phyloP scores from a whole-genome alignment of 2,888 invertebrate genomes.

The Pachydiplax longipennis region DNA sequence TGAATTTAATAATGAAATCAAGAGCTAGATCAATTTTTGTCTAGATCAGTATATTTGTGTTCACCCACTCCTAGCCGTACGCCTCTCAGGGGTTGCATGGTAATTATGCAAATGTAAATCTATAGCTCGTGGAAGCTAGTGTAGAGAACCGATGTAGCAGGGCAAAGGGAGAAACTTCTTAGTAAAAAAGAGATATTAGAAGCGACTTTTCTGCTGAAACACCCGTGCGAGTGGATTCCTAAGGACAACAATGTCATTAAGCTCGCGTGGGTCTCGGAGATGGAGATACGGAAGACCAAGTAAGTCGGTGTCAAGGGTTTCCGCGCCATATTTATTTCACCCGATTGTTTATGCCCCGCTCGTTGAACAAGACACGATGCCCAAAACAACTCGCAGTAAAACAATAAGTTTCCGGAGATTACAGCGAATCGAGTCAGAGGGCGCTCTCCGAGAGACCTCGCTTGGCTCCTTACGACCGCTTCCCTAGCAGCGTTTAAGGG shows the following conservation, averaged over 20 bases:
- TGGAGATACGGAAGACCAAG: neutral
- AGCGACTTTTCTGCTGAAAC: neutral
- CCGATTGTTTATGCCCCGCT: neutral
- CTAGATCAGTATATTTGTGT: too few species aligned
- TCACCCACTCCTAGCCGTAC: too few species aligned
- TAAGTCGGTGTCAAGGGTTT: neutral
- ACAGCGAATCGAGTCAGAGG: neutral
- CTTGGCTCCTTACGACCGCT: neutral
- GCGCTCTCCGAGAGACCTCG: neutral
- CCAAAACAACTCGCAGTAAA: neutral
- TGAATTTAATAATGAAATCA: too few species aligned
- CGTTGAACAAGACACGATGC: neutral
- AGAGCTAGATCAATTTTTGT: too few species aligned
- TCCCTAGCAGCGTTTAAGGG: neutral
- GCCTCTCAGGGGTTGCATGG: too few species aligned
- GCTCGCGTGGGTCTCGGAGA: neutral
- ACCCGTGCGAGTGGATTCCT: neutral
- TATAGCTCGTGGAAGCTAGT: too few species aligned
- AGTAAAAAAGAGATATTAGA: neutral
- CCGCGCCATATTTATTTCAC: neutral
- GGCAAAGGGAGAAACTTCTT: neutral
- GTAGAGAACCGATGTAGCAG: too few species aligned
- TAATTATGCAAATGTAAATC: too few species aligned
- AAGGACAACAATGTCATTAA: neutral
- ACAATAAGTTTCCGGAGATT: conserved; percentile 18